A percentile compares a stretch with the other conserved stretches of the same genome.
Evolutionary conservation across 2,888 invertebrate genomes (phyloP).

Genomic region (Arge pagana): DNA sequence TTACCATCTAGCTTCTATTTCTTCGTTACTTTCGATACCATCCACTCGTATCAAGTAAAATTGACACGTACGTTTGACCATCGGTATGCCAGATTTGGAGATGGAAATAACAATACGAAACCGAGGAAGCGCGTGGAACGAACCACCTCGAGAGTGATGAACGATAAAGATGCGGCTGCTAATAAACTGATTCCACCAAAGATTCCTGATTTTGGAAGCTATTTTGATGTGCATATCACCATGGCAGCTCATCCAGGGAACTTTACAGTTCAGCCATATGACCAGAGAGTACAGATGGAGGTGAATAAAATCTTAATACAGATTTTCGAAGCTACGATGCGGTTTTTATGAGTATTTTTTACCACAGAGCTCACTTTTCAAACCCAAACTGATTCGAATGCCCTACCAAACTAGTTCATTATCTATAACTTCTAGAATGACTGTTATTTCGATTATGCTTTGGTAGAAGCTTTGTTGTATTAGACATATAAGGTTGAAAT

Average conservation of each 20-base stretch:
- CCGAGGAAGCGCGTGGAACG: conserved; percentile 39
- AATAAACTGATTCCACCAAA: conserved; percentile 54
- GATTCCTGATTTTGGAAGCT: conserved; percentile 61
- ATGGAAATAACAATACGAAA: conserved; percentile 24
- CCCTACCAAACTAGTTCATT: neutral
- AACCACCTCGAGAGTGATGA: conserved; percentile 28
- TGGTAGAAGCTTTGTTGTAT: neutral
- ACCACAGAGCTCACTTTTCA: no score
- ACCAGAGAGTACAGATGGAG: conserved; percentile 28
- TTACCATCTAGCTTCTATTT: conserved; percentile 15
- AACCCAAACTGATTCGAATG: no score
- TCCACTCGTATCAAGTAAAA: neutral
- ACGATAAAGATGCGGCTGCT: conserved; percentile 32
- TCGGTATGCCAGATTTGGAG: neutral
- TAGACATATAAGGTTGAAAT: no score
- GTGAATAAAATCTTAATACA: conserved; percentile 41
- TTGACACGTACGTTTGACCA: neutral
- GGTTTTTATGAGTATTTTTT: no score
- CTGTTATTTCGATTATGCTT: neutral
- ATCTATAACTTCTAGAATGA: conserved; percentile 15
- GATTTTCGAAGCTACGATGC: no score
- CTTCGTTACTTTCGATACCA: conserved; percentile 14
- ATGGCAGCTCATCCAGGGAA: conserved; percentile 79
- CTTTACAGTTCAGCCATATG: conserved; percentile 64
- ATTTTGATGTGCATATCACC: conserved; percentile 73